These are phyloP conservation scores for Acrocephalus arundinaceus DNA, from an alignment of 2,113 vertebrate genomes.

Conservation along the genomic window DNA sequence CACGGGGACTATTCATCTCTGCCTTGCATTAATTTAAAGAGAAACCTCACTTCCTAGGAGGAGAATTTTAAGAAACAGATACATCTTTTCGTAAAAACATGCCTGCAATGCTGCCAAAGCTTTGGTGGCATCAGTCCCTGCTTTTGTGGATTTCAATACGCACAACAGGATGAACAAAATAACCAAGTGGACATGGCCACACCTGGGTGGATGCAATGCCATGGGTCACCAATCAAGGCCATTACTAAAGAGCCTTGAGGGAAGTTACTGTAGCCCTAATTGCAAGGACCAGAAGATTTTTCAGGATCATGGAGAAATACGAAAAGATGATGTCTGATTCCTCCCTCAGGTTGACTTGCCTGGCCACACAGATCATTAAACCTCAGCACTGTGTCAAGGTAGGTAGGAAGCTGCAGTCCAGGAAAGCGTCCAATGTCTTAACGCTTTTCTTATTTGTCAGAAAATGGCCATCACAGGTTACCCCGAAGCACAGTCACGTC, in stretches of 20 bases:
- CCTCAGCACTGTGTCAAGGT: neutral
- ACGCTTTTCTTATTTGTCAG: neutral
- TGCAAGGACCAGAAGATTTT: neutral
- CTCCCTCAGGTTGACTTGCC: neutral
- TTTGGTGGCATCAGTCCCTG: neutral
- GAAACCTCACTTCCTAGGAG: slow-evolving; percentile 10
- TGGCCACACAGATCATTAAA: neutral
- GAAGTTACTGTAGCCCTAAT: neutral
- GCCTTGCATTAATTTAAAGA: slow-evolving; percentile 34
- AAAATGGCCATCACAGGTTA: neutral
- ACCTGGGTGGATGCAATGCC: neutral
- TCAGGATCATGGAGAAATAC: neutral
- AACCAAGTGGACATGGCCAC: neutral
- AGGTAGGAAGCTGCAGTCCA: neutral
- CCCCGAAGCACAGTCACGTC: neutral
- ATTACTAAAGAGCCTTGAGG: neutral
- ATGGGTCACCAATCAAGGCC: neutral
- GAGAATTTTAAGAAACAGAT: slow-evolving; percentile 26
- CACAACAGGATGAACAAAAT: neutral
- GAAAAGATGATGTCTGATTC: neutral
- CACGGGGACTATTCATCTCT: slow-evolving; percentile 15
- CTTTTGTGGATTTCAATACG: neutral
- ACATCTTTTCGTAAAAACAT: neutral
- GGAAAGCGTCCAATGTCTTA: neutral
- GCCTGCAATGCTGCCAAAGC: neutral